Evolutionary conservation across 2,113 vertebrate genomes (phyloP).

Genomic region (Peromyscus maniculatus): DNA sequence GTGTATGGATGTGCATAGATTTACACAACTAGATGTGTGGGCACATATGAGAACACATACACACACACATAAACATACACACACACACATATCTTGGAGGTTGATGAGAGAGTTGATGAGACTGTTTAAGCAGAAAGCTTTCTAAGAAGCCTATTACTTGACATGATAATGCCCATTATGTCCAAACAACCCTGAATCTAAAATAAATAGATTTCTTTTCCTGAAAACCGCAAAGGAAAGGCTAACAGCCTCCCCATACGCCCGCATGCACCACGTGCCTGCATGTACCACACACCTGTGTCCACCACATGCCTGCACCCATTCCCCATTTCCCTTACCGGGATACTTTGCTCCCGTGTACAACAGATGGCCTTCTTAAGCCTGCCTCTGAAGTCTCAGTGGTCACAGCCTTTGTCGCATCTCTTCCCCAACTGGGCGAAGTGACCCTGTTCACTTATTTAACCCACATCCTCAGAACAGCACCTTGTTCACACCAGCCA

Average conservation of each 20-base stretch:
- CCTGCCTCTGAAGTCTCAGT: not conserved
- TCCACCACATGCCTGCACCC: not conserved
- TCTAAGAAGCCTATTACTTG: not conserved
- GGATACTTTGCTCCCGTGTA: not conserved
- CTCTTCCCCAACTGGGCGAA: not conserved
- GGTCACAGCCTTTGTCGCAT: not conserved
- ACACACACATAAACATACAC: too few species aligned
- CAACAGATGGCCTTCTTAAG: not conserved
- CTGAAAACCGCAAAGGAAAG: conserved; percentile 65
- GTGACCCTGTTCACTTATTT: not conserved
- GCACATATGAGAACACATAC: not conserved
- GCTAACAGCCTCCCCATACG: not conserved
- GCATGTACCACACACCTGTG: not conserved
- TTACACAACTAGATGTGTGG: not conserved
- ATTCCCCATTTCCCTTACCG: not conserved
- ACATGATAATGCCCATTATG: not conserved
- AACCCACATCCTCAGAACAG: not conserved
- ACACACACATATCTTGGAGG: not conserved
- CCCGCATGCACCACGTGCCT: not conserved
- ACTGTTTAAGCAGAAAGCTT: conserved; percentile 7
- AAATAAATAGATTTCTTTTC: not conserved
- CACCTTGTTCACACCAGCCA: not conserved
- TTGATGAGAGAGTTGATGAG: not conserved
- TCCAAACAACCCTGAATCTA: conserved; percentile 19
- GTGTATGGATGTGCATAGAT: not conserved